Evolutionary conservation across 2,113 vertebrate genomes (phyloP).

Genomic region (Rhineura floridana): DNA sequence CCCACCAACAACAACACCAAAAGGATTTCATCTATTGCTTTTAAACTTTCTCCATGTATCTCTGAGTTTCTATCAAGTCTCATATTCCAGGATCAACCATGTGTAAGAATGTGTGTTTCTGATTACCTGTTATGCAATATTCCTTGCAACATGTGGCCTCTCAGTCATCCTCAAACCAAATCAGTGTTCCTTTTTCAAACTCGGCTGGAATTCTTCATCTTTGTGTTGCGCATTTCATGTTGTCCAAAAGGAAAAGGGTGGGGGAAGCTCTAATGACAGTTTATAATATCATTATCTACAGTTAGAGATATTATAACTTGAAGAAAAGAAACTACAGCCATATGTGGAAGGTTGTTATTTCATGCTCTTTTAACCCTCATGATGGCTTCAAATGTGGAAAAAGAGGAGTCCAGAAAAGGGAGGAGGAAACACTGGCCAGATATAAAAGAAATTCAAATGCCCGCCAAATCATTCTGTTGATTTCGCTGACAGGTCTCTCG

Average conservation of each 20-base stretch:
- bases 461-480: slow-evolving; percentile 70
- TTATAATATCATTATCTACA: slow-evolving; percentile 86
- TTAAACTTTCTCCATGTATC: background rate
- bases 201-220: slow-evolving; percentile 65
- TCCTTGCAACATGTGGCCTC: background rate
- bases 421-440: slow-evolving; percentile 33
- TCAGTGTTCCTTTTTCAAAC: slow-evolving; percentile 64
- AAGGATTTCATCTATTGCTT: background rate
- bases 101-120: background rate
- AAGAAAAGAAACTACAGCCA: slow-evolving; percentile 83
- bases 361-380: slow-evolving; percentile 77
- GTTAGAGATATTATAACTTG: slow-evolving; percentile 83
- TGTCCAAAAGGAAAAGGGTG: slow-evolving; percentile 28
- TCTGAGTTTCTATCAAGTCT: background rate
- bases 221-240: slow-evolving; percentile 77
- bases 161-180: slow-evolving; percentile 33
- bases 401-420: background rate
- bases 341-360: slow-evolving; percentile 79
- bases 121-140: background rate
- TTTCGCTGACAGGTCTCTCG: slow-evolving; percentile 54
- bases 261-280: slow-evolving; percentile 76
- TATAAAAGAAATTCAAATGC: slow-evolving; percentile 48
- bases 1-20: background rate
- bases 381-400: slow-evolving; percentile 60
- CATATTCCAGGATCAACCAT: background rate